phyloP scores from a whole-genome alignment of 1,140 invertebrate genomes.

The honey bee (Apis mellifera) region Amel_HAv3.1 CM009934.2:3148501-3149000 shows the following conservation, averaged over 20 bases:
- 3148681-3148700: constrained; percentile 47
- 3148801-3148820: constrained; percentile 76
- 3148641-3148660: background rate
- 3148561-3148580: background rate
- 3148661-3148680: constrained; percentile 51
- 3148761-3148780: constrained; percentile 56
- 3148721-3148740: constrained; percentile 40
- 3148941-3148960: background rate
- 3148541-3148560: background rate
- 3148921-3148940: background rate
- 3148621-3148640: constrained; percentile 13
- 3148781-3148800: constrained; percentile 57
- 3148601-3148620: constrained; percentile 48
- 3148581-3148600: constrained; percentile 1
- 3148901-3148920: constrained; percentile 57
- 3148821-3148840: constrained; percentile 76
- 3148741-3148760: constrained; percentile 41
- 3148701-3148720: constrained; percentile 30
- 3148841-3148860: constrained; percentile 71
- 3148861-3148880: constrained; percentile 72
- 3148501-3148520: background rate
- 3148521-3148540: background rate
- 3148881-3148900: constrained; percentile 69
- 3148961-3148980: background rate
- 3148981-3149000: constrained; percentile 16